phyloP scores from a whole-genome alignment of 2,888 invertebrate genomes.

The Noctua janthina region DNA sequence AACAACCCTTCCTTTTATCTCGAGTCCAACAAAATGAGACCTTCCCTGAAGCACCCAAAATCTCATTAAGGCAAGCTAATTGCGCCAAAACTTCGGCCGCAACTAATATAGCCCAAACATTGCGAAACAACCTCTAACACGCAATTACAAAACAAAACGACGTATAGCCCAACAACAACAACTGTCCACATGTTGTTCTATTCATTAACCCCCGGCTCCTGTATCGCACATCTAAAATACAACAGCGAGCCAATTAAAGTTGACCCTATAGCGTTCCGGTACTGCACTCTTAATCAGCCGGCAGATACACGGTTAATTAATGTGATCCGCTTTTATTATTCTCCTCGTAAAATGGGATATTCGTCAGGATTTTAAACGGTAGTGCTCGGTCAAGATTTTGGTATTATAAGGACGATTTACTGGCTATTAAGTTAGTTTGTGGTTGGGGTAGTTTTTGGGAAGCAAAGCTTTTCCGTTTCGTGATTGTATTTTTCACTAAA shows the following conservation, averaged over 20 bases:
- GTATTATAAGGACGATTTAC: slow-evolving; percentile 48
- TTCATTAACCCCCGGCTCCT: slow-evolving; percentile 82
- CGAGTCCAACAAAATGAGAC: slow-evolving; percentile 46
- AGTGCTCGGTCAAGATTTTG: slow-evolving; percentile 51
- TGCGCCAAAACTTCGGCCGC: slow-evolving; percentile 65
- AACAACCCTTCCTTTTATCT: slow-evolving; percentile 54
- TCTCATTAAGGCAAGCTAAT: slow-evolving; percentile 65
- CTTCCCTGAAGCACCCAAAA: slow-evolving; percentile 43
- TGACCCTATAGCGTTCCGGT: slow-evolving; percentile 86
- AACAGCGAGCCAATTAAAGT: slow-evolving; percentile 86
- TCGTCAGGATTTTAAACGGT: slow-evolving; percentile 68
- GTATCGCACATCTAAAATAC: slow-evolving; percentile 88
- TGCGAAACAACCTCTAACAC: slow-evolving; percentile 72
- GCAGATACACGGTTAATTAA: slow-evolving; percentile 88
- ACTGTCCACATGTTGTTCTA: slow-evolving; percentile 86
- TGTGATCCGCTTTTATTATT: slow-evolving; percentile 87
- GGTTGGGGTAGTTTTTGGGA: slow-evolving; percentile 14
- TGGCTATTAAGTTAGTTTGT: slow-evolving; percentile 40
- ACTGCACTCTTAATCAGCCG: slow-evolving; percentile 88
- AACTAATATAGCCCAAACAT: slow-evolving; percentile 67
- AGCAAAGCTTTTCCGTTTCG: not conserved
- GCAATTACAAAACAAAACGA: slow-evolving; percentile 84
- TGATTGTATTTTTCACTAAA: not conserved
- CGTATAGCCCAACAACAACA: slow-evolving; percentile 80
- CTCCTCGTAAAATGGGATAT: slow-evolving; percentile 77